phyloP scores from a whole-genome alignment of 92 coral and sea anemone genomes.

The Desmophyllum pertusum region DNA sequence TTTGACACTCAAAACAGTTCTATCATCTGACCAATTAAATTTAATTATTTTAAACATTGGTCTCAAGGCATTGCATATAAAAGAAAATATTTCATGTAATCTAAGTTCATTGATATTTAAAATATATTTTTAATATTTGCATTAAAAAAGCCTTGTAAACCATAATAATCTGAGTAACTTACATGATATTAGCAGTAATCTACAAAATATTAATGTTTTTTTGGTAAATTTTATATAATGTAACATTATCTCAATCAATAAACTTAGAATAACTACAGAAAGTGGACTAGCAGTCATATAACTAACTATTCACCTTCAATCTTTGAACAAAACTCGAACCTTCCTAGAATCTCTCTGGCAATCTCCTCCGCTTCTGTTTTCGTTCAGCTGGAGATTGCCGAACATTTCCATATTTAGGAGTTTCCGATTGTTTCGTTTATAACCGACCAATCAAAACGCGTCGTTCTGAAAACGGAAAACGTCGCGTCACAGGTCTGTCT shows the following conservation, averaged over 20 bases:
- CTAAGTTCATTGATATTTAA: background rate
- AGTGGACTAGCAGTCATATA: background rate
- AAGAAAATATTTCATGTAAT: too few relatives aligned
- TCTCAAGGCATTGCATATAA: too few relatives aligned
- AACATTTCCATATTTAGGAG: conserved; percentile 68
- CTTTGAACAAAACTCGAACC: background rate
- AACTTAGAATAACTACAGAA: background rate
- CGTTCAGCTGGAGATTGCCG: conserved; percentile 64
- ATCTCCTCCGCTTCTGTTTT: conserved; percentile 29
- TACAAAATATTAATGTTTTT: background rate
- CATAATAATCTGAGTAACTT: background rate
- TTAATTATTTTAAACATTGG: too few relatives aligned
- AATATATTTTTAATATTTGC: background rate
- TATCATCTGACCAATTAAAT: too few relatives aligned
- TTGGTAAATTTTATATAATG: background rate
- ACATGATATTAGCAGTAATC: background rate
- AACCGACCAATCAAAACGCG: conserved; percentile 83
- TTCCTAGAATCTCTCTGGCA: conserved; percentile 14
- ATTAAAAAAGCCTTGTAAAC: background rate
- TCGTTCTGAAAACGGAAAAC: conserved; percentile 26
- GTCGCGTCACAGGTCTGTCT: conserved; percentile 62
- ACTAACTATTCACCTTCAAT: background rate
- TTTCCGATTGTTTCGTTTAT: conserved; percentile 43
- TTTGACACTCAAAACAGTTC: too few relatives aligned
- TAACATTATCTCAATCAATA: background rate